phyloP scores from a whole-genome alignment of 2,113 vertebrate species.

The Drymodes brunneopygia region DNA sequence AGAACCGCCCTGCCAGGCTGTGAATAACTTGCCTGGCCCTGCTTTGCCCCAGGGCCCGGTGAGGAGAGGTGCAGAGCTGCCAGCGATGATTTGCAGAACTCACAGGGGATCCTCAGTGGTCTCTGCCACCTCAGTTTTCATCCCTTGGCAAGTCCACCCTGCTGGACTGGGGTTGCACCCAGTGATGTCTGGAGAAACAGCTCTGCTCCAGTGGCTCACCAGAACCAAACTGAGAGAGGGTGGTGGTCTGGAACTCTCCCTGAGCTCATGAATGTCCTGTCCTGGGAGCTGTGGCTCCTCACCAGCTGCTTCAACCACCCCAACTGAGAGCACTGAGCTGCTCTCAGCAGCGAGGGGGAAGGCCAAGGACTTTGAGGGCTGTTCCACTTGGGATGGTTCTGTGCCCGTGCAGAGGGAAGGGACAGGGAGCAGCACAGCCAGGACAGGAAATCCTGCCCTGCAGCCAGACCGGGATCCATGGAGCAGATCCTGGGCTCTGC shows the following conservation, averaged over 20 bases:
- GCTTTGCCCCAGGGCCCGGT: rapidly evolving
- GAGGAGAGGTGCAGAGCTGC: not conserved
- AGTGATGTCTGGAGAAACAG: rapidly evolving
- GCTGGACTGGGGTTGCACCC: not conserved
- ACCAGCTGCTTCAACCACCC: not conserved
- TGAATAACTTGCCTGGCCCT: not conserved
- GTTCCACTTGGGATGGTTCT: not conserved
- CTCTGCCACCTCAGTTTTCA: not conserved
- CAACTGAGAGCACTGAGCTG: not conserved
- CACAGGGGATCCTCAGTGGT: not conserved
- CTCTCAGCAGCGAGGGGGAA: not conserved
- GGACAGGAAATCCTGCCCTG: not conserved
- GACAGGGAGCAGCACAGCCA: not conserved
- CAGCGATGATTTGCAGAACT: rapidly evolving
- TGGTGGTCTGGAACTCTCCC: not conserved
- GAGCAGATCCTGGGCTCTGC: not conserved
- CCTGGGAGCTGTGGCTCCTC: not conserved
- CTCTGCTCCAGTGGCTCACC: not conserved
- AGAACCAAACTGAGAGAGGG: not conserved
- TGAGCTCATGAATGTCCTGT: not conserved
- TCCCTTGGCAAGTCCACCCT: not conserved
- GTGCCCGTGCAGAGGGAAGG: not conserved
- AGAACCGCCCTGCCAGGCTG: not conserved
- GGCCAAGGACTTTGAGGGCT: not conserved
- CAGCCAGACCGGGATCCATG: not conserved